Evolutionary conservation across 92 coral and sea anemone genomes (phyloP), one percentile per base, ranked within the genome.

Genomic region (Zoanthus gigantus): DNA sequence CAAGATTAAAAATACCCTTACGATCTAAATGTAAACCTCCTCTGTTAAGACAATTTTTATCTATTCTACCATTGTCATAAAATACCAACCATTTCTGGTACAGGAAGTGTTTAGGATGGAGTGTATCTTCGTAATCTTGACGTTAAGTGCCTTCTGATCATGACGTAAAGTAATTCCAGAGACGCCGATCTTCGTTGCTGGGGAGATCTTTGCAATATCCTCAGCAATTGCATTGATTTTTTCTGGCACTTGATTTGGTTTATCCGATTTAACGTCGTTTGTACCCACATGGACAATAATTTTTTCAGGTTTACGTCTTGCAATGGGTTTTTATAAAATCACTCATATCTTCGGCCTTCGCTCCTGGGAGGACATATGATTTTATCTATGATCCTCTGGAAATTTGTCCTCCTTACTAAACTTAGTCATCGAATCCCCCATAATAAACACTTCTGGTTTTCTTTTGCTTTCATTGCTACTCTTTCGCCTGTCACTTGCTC

Each of bases 281-380:
- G 77, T 72, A 31, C 77, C 77, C 31, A 42, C 77, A 37, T 72
- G 48, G 7, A 31, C 18, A 37, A 72, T 73, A 9, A 73, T 9
- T 15, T n/a, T 37, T 10, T 69, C 0, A 3, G 58, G 2, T 75
- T 12, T 76, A 17, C 17, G 17, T 23, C 74, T 47, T 79, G 88
- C 16, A 73, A 58, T 67, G 87, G 87, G 23, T 23, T 58, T 88
- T 82, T 28, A 60, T 60, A 72, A 45, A 47, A 15, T 78, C 85
- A 10, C n/a, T 12, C 76, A 89, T 47, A 69, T 83, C 92, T 52
- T 75, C 78, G 5, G 71, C 74, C 6, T 60, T 75, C 3, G 92
- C 92, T 44, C 92, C 92, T 0, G 85, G 68, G 61, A 74, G 82
- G 10, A 71, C 74, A 30, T 30, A 71, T 12, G 47, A 71, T 71